phyloP scores from a whole-genome alignment of 2,113 vertebrate genomes.

The Rhineura floridana region DNA sequence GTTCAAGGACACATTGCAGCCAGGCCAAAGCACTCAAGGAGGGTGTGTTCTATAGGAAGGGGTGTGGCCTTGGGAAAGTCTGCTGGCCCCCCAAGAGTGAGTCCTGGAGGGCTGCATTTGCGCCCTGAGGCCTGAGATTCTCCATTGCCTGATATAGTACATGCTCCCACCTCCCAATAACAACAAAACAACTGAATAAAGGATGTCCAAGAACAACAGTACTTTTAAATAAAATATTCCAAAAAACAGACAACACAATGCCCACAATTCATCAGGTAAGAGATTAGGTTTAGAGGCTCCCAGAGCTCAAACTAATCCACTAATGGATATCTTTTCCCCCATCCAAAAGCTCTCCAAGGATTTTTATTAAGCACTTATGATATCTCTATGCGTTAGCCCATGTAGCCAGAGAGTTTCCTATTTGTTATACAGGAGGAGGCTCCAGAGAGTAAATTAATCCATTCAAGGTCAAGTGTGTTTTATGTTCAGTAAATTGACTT shows the following conservation, averaged over 20 bases:
- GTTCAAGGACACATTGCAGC: too few relatives aligned
- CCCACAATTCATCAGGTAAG: background rate
- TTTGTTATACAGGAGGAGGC: slow-evolving; percentile 8
- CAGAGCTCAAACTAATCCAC: slow-evolving; percentile 4
- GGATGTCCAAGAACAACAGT: background rate
- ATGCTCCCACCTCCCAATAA: too few relatives aligned
- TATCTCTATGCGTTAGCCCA: background rate
- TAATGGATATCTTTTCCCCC: background rate
- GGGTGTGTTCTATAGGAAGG: too few relatives aligned
- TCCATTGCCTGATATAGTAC: too few relatives aligned
- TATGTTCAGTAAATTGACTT: slow-evolving; percentile 32
- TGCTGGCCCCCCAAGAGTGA: too few relatives aligned
- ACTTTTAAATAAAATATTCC: slow-evolving; percentile 7
- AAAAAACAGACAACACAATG: background rate
- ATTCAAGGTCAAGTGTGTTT: slow-evolving; percentile 39
- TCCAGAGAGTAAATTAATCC: slow-evolving; percentile 24
- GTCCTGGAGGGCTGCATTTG: too few relatives aligned
- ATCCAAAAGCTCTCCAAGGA: background rate
- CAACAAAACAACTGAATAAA: background rate
- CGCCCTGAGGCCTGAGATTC: too few relatives aligned
- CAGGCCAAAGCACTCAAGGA: too few relatives aligned
- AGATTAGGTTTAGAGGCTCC: background rate
- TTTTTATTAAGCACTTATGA: background rate
- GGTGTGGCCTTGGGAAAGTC: too few relatives aligned
- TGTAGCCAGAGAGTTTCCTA: background rate